A percentile compares a stretch with the other conserved stretches of the same genome.
Conservation (phyloP, 2,797 vertebrate genomes). For the Molossus alvarezi region DNA sequence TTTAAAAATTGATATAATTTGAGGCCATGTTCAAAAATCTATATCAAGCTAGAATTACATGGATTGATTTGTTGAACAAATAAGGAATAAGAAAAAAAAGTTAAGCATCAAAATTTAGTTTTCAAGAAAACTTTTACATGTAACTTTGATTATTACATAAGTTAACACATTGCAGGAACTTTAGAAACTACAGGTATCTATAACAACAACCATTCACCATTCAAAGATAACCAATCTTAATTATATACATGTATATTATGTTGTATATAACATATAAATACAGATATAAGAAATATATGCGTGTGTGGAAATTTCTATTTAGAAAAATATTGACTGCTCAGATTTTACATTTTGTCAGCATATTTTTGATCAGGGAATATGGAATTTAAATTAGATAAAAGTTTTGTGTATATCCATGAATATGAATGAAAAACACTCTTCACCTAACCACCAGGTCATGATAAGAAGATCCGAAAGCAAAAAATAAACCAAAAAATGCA, state of each 20-base stretch:
- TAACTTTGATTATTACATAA: not conserved
- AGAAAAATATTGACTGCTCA: not conserved
- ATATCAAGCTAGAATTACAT: not conserved
- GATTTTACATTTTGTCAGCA: not conserved
- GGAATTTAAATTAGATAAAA: not conserved
- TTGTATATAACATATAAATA: not conserved
- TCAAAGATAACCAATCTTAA: not conserved
- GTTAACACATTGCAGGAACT: not conserved
- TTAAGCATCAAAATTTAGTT: not conserved
- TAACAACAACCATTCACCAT: not conserved
- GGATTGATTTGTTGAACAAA: not conserved
- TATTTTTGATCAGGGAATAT: not conserved
- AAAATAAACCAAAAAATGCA: not conserved
- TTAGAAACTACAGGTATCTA: not conserved
- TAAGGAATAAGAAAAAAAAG: not conserved
- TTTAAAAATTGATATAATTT: constrained; percentile 60
- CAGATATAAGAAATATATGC: not conserved
- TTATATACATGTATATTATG: not conserved
- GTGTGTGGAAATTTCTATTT: not conserved
- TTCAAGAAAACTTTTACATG: not conserved
- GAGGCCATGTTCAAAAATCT: not conserved
- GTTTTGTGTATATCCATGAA: not conserved
- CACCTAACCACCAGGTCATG: not conserved
- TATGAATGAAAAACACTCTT: not conserved
- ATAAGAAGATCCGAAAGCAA: not conserved